Percentiles rank a stretch among this genome's conserved stretches.
Conservation (phyloP, 2,797 vertebrate species). For the Gymnocypris eckloni region DNA sequence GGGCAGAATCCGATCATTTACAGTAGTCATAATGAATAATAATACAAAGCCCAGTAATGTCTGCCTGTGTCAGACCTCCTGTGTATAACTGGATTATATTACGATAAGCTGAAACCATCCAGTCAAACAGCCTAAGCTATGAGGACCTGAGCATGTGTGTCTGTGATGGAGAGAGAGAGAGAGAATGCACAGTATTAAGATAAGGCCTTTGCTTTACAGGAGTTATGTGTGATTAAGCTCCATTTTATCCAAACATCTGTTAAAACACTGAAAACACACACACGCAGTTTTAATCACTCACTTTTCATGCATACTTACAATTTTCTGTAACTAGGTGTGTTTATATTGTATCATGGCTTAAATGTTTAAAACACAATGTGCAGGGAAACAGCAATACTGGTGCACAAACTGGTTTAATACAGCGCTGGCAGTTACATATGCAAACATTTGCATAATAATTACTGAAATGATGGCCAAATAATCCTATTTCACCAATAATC, state of each 20-base stretch:
- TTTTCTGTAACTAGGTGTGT: neutral
- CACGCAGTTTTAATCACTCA: constrained; percentile 11
- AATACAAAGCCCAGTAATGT: constrained; percentile 20
- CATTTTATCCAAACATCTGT: constrained; percentile 43
- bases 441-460: constrained; percentile 38
- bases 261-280: constrained; percentile 31
- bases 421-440: neutral
- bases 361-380: constrained; percentile 11
- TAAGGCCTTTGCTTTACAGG: constrained; percentile 49
- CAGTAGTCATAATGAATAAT: constrained; percentile 30
- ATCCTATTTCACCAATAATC: constrained; percentile 51
- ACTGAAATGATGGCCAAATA: constrained; percentile 43
- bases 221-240: constrained; percentile 55
- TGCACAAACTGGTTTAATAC: neutral
- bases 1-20: constrained; percentile 10
- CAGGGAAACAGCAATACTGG: constrained; percentile 18
- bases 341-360: neutral
- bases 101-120: constrained; percentile 33
- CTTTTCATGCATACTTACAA: neutral
- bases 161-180: neutral
- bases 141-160: neutral
- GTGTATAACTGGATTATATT: constrained; percentile 45
- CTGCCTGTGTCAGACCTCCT: constrained; percentile 23
- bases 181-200: constrained; percentile 33
- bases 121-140: constrained; percentile 7